Conservation (phyloP, 1,140 invertebrate genomes). For the Solenopsis invicta region DNA sequence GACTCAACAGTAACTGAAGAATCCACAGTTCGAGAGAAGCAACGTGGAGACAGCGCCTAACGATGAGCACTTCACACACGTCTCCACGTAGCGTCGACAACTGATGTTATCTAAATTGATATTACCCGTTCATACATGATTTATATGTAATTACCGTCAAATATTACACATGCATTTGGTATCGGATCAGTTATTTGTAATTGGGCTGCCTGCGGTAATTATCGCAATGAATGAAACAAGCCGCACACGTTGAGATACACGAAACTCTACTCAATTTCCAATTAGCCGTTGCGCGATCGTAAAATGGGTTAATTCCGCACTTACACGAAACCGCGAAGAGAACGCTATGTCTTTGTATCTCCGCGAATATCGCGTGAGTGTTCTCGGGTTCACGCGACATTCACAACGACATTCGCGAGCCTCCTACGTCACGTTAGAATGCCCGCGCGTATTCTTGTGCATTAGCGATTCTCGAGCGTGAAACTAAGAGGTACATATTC, state of each 20-base stretch:
- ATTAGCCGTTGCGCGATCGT: constrained; percentile 1
- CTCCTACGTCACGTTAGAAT: constrained; percentile 17
- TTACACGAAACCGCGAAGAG: constrained; percentile 53
- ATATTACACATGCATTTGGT: neutral
- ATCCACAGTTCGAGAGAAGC: neutral
- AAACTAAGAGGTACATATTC: neutral
- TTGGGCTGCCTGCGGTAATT: neutral
- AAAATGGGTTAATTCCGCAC: constrained; percentile 72
- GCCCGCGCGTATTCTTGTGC: neutral
- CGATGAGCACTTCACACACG: neutral
- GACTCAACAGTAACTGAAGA: neutral
- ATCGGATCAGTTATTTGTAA: neutral
- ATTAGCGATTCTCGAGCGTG: constrained; percentile 13
- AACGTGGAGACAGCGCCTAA: neutral
- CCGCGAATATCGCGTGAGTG: neutral
- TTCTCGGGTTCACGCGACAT: constrained; percentile 29
- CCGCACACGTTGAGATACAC: neutral
- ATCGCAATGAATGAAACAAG: neutral
- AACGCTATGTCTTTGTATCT: constrained; percentile 47
- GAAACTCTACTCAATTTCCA: constrained; percentile 11
- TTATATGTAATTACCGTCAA: neutral
- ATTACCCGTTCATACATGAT: constrained; percentile 18
- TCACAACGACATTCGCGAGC: constrained; percentile 38
- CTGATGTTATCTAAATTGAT: neutral
- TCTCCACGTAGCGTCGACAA: neutral